Evolutionary conservation across 2,888 invertebrate species (phyloP), one percentile per base, ranked within the genome.

Genomic region (Blastobasis lacticolella): DNA sequence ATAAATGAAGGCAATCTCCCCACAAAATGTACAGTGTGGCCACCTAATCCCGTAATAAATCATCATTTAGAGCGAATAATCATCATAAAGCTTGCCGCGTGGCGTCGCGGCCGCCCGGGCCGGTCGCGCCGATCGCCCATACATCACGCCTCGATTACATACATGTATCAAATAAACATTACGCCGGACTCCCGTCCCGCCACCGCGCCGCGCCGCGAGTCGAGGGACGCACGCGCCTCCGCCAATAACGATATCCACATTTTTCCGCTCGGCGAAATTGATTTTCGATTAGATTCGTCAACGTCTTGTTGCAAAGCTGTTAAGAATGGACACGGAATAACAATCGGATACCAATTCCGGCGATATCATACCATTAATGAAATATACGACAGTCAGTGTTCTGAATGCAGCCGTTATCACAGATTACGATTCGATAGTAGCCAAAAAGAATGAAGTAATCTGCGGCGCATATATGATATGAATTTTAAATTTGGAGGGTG

Each of bases 141-240:
- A 80, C 81, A 85, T 86, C 85, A 86, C 78, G 78, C 72, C 73
- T 71, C 78, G 81, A 85, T 85, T 84, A 83, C 82, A 78, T 84
- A 83, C 82, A 78, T 75, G 81, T 81, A 86, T 86, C 83, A 85
- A 86, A 86, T 83, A 84, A 80, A 82, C 81, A 84, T 85, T 85
- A 83, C 74, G 69, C 64, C 64, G 71, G 23, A 23, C 73, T 76
- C 74, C 46, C 37, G 36, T 36, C 46, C 36, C 10, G 42, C 38
- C 43, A 10, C 73, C 68, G 41, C 10, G 44, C 6, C 6, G 44
- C 44, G 7, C 41, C 9, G 41, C 8, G 9, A 41, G 41, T 4
- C 8, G 9, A 68, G 70, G 65, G 71, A 68, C 73, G 69, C 67
- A 66, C 71, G 73, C 64, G 73, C 68, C 64, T 73, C 68, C 59